Evolutionary conservation across 2,113 vertebrate genomes (phyloP).

Genomic region (Leiothrix lutea): DNA sequence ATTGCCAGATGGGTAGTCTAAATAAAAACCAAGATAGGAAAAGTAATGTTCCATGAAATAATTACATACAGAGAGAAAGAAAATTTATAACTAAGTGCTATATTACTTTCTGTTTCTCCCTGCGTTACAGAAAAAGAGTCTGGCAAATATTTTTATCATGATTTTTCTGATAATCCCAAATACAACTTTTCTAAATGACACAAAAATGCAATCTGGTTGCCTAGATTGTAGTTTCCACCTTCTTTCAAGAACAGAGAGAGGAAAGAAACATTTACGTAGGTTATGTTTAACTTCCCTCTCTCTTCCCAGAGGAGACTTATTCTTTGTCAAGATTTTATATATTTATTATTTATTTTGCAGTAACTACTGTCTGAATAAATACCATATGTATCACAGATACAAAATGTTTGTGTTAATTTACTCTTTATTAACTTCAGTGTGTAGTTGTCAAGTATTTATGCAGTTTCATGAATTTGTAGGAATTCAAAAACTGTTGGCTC

Average conservation of each 20-base stretch:
- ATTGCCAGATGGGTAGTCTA: background rate
- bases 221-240: background rate
- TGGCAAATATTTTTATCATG: background rate
- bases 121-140: background rate
- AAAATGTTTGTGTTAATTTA: background rate
- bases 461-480: background rate
- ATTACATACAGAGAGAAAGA: background rate
- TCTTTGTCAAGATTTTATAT: background rate
- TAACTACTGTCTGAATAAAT: background rate
- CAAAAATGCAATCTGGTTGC: background rate
- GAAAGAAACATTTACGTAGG: background rate
- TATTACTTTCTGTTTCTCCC: background rate
- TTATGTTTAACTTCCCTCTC: background rate
- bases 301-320: background rate
- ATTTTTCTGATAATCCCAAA: background rate
- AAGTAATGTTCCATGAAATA: background rate
- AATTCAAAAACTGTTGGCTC: background rate
- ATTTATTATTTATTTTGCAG: background rate
- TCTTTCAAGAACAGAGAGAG: background rate
- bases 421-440: background rate
- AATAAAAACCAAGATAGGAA: background rate
- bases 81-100: background rate
- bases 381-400: background rate
- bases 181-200: background rate
- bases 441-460: background rate